phyloP scores from a whole-genome alignment of 2,113 vertebrate species.

The Crocuta crocuta region DNA sequence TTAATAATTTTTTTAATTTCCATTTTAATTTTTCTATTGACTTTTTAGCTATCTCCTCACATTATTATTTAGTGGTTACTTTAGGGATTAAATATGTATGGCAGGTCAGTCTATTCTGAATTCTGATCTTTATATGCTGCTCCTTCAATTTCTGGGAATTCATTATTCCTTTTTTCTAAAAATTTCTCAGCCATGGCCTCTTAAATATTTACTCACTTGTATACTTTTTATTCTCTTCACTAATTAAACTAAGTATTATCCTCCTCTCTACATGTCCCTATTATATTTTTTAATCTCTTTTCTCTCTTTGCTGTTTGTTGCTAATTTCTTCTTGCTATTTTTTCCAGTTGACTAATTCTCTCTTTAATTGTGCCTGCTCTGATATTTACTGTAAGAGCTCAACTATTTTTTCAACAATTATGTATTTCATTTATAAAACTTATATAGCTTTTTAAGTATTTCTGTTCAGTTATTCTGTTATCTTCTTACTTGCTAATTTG shows the following conservation, averaged over 20 bases:
- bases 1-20: background rate
- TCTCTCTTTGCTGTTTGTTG: background rate
- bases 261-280: background rate
- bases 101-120: background rate
- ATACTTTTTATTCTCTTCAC: background rate
- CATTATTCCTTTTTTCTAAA: constrained; percentile 34
- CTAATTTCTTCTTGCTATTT: constrained; percentile 19
- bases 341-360: constrained; percentile 15
- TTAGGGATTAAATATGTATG: background rate
- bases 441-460: background rate
- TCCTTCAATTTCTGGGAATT: background rate
- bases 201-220: background rate
- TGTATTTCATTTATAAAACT: constrained; percentile 3
- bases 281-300: constrained; percentile 26
- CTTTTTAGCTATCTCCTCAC: background rate
- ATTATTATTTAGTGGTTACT: background rate
- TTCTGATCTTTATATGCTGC: background rate
- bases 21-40: background rate
- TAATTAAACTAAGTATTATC: background rate
- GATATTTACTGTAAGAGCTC: background rate
- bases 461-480: background rate
- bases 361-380: constrained; percentile 16
- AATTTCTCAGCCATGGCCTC: background rate
- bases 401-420: background rate
- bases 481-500: background rate